Percentiles rank a stretch among this genome's conserved stretches.
phyloP scores from a whole-genome alignment of 2,888 invertebrate genomes.

The Omphaloscelis lunosa region DNA sequence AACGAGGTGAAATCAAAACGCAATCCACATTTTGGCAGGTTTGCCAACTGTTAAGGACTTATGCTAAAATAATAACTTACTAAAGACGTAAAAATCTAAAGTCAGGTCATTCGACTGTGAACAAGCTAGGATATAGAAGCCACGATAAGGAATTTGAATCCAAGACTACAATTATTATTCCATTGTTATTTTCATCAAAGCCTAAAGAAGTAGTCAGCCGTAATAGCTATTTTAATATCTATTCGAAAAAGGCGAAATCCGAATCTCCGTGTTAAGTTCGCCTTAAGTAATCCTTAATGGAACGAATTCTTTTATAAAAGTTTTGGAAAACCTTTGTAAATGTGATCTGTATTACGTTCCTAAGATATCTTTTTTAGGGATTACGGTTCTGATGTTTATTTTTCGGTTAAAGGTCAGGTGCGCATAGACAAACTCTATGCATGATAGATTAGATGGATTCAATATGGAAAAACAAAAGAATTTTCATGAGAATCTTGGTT shows the following conservation, averaged over 20 bases:
- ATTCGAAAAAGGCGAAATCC: constrained; percentile 39
- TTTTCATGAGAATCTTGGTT: not conserved
- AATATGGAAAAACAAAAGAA: not conserved
- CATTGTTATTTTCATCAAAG: constrained; percentile 45
- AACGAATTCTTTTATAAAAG: constrained; percentile 54
- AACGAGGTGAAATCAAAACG: too few relatives aligned
- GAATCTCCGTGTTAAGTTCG: constrained; percentile 49
- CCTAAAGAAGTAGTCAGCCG: constrained; percentile 15
- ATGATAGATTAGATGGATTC: constrained; percentile 22
- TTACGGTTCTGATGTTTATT: constrained; percentile 6
- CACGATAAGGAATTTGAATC: constrained; percentile 8
- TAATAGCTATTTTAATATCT: constrained; percentile 44
- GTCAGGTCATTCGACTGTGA: not conserved
- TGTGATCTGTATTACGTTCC: constrained; percentile 38
- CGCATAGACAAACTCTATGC: constrained; percentile 2
- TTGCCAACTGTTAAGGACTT: not conserved
- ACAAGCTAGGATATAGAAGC: constrained; percentile 20
- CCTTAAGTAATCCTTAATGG: constrained; percentile 52
- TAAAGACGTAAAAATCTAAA: constrained; percentile 6
- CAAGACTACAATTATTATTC: constrained; percentile 37
- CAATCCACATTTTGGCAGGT: not conserved
- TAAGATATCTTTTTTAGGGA: constrained; percentile 11
- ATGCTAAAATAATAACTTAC: constrained; percentile 3
- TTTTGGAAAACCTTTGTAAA: constrained; percentile 37
- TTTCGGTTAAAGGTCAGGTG: constrained; percentile 26